Conservation (phyloP, 2,797 vertebrate genomes). For the Natrix natrix region DNA sequence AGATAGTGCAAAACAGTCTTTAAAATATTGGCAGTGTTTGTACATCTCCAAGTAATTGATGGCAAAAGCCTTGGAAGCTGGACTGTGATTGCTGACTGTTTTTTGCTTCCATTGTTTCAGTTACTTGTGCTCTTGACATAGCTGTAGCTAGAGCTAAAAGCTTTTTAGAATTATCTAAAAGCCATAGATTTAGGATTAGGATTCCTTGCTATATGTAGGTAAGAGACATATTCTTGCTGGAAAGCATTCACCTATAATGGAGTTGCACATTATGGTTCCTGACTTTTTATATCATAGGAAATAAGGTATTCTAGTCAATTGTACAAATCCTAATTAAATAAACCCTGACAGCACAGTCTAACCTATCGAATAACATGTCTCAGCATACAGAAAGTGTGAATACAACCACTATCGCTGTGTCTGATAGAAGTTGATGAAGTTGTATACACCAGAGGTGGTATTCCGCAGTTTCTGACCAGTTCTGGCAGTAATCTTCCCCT, state of each 20-base stretch:
- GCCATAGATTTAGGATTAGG: neutral
- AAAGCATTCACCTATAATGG: neutral
- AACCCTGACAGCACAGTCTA: neutral
- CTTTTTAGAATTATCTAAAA: neutral
- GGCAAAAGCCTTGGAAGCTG: neutral
- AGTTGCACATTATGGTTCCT: neutral
- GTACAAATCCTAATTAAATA: neutral
- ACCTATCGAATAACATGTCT: neutral
- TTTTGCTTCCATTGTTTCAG: neutral
- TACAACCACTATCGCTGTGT: neutral
- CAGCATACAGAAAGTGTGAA: neutral
- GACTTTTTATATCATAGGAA: neutral
- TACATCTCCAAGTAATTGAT: neutral
- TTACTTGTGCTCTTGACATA: neutral
- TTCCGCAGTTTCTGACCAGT: no score
- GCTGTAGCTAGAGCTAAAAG: neutral
- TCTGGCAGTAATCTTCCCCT: no score
- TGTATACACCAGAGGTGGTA: neutral
- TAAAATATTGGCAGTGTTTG: neutral
- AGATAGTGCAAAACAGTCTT: neutral
- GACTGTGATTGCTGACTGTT: neutral
- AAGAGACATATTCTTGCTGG: neutral
- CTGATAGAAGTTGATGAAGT: neutral
- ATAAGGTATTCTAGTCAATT: neutral
- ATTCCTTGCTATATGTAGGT: neutral